These are phyloP conservation scores for Calameuta idolon DNA, from an alignment of 2,888 invertebrate species.

Conservation along the genomic window DNA sequence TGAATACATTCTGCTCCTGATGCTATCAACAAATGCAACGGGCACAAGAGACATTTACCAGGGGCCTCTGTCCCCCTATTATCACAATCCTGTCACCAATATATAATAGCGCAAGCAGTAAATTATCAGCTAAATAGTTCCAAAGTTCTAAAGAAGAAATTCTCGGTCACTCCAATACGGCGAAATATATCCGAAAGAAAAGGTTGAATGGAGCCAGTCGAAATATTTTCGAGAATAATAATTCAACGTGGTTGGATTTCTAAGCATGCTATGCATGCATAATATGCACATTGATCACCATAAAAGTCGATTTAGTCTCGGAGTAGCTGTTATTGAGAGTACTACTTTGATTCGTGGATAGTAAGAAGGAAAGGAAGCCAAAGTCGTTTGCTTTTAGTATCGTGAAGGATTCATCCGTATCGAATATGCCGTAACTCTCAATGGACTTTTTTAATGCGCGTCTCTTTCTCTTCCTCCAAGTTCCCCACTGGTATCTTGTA, in stretches of 20 bases:
- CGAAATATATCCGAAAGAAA: neutral
- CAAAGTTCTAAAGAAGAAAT: neutral
- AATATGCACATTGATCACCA: neutral
- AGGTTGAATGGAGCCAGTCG: neutral
- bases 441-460: neutral
- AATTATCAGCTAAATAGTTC: neutral
- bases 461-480: neutral
- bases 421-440: neutral
- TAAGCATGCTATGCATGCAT: neutral
- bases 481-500: neutral
- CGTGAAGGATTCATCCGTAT: neutral
- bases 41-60: neutral
- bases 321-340: neutral
- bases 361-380: neutral
- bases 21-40: neutral
- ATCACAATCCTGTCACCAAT: neutral
- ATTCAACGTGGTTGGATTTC: neutral
- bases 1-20: neutral
- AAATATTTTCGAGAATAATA: neutral
- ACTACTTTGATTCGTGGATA: neutral
- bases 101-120: neutral
- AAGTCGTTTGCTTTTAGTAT: neutral
- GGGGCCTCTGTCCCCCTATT: neutral
- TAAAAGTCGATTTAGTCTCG: neutral
- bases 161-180: neutral